Evolutionary conservation across 2,888 invertebrate species (phyloP), one percentile per base, ranked within the genome.

Genomic region (Merodon equestris): DNA sequence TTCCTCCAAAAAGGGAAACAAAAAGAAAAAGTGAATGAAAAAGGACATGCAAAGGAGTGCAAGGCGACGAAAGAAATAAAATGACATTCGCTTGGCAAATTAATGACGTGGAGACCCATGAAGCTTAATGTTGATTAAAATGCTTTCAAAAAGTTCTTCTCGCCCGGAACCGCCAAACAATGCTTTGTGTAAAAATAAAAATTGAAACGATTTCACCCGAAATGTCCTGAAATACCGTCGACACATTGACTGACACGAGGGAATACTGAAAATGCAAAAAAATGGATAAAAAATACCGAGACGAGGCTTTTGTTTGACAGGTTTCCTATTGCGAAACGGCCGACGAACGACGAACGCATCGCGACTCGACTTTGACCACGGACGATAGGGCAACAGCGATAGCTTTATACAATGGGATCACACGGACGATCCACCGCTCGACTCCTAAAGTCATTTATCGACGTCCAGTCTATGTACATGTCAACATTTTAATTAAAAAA

Each of bases 401-500:
- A 27, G 27, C n/a, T n/a, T n/a, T n/a, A n/a, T 27, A 27, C 27
- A 27, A 27, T 27, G 27, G 27, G 27, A 27, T 27, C 27, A 27
- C 27, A 27, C 3, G 27, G 50, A 50, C 50, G 71, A 66, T 67
- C 48, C 27, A 27, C 7, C 27, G 27, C 27, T 27, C 27, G 27
- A 27, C 74, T 68, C 64, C 68, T 64, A 79, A 70, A 79, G 79
- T 79, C 79, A 79, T 79, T 79, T 79, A 70, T 74, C 67, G 77
- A 79, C 68, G 68, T 73, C 73, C 73, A 70, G 68, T 63, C 77
- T 68, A 74, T 79, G 79, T 74, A 63, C 87, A 88, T 88, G 88
- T 89, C 89, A 88, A 88, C 89, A 88, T 89, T 88, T 88, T 88
- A 88, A 88, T 88, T 88, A 88, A 88, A 88, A 88, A 88, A 87